Percentiles rank a stretch among this genome's conserved stretches.
phyloP scores from a whole-genome alignment of 2,797 vertebrate species.

The Allobates femoralis region DNA sequence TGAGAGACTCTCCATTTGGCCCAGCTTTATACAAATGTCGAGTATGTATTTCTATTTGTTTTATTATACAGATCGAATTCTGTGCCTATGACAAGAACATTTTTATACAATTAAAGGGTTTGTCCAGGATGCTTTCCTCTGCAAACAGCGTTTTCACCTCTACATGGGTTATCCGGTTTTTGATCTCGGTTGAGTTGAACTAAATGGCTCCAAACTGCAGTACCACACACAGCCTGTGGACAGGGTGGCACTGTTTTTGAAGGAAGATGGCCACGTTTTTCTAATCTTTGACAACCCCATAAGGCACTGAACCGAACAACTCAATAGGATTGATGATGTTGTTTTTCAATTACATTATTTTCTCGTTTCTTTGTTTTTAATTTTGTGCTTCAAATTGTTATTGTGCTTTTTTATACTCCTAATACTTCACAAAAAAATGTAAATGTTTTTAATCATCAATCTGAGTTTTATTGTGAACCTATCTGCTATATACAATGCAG shows the following conservation, averaged over 20 bases:
- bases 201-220: background rate
- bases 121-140: background rate
- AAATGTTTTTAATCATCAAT: constrained; percentile 63
- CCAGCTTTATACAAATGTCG: constrained; percentile 72
- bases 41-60: constrained; percentile 60
- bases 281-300: background rate
- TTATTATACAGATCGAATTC: constrained; percentile 69
- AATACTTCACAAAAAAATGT: constrained; percentile 55
- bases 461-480: constrained; percentile 30
- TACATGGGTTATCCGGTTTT: background rate
- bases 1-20: constrained; percentile 36
- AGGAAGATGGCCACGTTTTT: background rate
- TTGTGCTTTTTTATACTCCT: constrained; percentile 8
- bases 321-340: constrained; percentile 66
- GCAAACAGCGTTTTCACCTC: background rate
- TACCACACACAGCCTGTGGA: background rate
- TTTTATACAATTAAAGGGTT: constrained; percentile 36
- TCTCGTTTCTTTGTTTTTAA: constrained; percentile 42
- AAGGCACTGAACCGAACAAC: constrained; percentile 63
- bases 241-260: background rate
- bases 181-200: no score
- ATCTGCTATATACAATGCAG: background rate
- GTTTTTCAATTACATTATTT: background rate
- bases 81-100: constrained; percentile 65
- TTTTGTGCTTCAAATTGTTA: constrained; percentile 57